These are phyloP conservation scores for Microctonus brassicae DNA, from an alignment of 2,888 invertebrate genomes.

Conservation along the genomic window DNA sequence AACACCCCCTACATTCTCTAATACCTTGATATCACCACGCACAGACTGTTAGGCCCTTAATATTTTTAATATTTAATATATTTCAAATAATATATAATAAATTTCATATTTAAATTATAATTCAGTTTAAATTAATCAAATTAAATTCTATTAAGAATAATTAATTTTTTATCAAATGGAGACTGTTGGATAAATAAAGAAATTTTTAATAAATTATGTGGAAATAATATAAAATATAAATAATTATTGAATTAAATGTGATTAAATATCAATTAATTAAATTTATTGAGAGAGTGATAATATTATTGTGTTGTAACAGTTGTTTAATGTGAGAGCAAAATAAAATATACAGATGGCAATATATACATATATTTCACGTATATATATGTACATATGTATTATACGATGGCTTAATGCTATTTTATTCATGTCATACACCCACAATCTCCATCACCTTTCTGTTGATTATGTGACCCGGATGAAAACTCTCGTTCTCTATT, in stretches of 20 bases:
- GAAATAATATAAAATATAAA: background rate
- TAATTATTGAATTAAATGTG: background rate
- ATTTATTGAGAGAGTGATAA: background rate
- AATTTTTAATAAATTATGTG: background rate
- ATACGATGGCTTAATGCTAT: background rate
- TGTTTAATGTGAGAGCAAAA: background rate
- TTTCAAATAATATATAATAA: no score
- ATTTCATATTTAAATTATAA: no score
- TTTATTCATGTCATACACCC: conserved; percentile 57
- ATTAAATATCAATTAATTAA: background rate
- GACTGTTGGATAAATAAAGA: background rate
- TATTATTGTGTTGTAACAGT: background rate
- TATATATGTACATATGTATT: conserved; percentile 2
- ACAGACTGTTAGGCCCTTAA: conserved; percentile 62
- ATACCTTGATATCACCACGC: conserved; percentile 65
- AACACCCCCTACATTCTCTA: conserved; percentile 62
- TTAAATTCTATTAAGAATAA: no score
- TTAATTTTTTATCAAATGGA: no score
- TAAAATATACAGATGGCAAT: background rate
- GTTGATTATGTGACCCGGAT: conserved; percentile 59
- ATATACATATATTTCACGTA: background rate
- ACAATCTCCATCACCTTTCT: conserved; percentile 62
- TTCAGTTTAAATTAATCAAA: no score
- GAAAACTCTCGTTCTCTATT: conserved; percentile 68
- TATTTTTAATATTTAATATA: background rate